Conservation (phyloP, 2,113 vertebrate genomes). For the Mustela lutreola region DNA sequence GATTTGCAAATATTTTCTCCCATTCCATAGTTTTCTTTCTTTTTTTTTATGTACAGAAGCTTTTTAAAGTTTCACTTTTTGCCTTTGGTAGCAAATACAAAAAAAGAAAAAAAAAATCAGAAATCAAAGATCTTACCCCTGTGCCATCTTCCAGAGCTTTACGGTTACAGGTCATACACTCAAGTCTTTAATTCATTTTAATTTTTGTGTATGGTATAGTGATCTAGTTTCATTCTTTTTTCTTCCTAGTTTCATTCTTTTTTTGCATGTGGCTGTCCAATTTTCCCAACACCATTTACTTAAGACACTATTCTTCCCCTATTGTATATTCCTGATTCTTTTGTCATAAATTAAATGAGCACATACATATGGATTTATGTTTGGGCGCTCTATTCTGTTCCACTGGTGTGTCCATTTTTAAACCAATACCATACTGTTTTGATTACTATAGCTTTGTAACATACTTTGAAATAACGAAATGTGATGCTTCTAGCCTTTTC, state of each 20-base stretch:
- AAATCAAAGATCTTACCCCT: neutral
- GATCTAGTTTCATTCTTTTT: neutral
- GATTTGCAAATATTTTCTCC: neutral
- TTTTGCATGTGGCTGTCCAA: neutral
- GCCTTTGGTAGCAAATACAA: neutral
- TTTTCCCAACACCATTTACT: neutral
- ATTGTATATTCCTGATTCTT: neutral
- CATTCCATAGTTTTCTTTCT: neutral
- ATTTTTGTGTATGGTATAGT: neutral
- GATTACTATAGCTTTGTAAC: neutral
- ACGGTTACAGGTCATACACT: neutral
- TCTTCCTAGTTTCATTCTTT: neutral
- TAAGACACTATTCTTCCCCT: neutral
- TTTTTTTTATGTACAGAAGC: neutral
- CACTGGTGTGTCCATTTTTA: neutral
- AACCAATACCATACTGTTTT: neutral
- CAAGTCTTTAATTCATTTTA: neutral
- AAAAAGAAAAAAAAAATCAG: neutral
- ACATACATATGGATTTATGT: neutral
- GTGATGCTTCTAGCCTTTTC: neutral
- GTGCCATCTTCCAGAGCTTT: neutral
- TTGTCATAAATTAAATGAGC: neutral
- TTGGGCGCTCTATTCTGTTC: neutral
- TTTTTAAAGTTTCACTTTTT: neutral
- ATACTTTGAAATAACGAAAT: neutral